Percentiles rank a stretch among this genome's conserved stretches.
These are phyloP conservation scores for Condylostylus longicornis DNA, from an alignment of 1,140 invertebrate species.

Conservation along the genomic window DNA sequence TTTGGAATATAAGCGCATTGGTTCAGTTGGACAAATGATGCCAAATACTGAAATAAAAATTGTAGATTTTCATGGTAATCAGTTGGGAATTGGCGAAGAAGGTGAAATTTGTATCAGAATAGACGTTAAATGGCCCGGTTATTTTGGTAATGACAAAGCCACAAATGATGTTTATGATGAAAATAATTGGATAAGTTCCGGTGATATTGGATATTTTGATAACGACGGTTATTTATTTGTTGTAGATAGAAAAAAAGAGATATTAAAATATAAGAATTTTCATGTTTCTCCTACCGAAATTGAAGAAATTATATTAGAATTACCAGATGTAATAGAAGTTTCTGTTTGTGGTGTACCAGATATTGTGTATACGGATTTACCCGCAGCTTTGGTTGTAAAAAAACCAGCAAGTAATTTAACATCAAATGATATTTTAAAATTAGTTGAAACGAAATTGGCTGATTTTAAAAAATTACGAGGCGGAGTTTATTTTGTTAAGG, in stretches of 20 bases:
- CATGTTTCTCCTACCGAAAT: constrained; percentile 60
- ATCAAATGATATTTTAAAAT: too few species aligned
- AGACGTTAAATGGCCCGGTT: constrained; percentile 42
- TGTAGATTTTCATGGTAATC: constrained; percentile 35
- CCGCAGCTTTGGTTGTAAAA: constrained; percentile 46
- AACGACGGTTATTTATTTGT: constrained; percentile 46
- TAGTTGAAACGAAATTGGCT: constrained; percentile 46
- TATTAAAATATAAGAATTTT: constrained; percentile 58
- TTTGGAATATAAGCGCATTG: neutral
- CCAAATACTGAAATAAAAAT: constrained; percentile 21
- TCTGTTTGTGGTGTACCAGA: constrained; percentile 53
- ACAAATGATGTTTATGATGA: constrained; percentile 43
- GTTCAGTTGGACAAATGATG: constrained; percentile 7
- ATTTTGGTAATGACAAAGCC: constrained; percentile 39
- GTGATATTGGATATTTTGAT: constrained; percentile 57
- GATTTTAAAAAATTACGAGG: constrained; percentile 53
- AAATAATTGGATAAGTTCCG: constrained; percentile 57
- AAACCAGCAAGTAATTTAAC: constrained; percentile 16
- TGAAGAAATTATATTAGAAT: constrained; percentile 46
- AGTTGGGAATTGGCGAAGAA: constrained; percentile 36
- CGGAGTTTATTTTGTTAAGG: constrained; percentile 39
- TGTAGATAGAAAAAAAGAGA: constrained; percentile 53
- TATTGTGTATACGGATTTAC: constrained; percentile 44
- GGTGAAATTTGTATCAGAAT: constrained; percentile 55
- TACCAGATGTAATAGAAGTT: constrained; percentile 44